Evolutionary conservation across 2,113 vertebrate genomes (phyloP).

Genomic region (Recurvirostra avosetta): DNA sequence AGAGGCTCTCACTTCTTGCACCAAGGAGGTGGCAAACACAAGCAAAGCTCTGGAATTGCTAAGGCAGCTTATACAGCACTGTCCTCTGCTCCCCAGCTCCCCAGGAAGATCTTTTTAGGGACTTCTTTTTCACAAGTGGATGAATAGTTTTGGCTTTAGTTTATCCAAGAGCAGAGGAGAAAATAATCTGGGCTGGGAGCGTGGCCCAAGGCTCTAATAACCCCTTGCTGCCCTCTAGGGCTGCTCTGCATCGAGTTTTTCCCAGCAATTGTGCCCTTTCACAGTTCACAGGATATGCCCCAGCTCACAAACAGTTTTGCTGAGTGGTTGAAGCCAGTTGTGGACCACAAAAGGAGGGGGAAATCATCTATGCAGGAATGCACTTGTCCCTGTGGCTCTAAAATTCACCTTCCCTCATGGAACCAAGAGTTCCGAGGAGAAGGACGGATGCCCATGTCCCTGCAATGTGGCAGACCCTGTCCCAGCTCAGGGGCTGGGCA

Average conservation of each 20-base stretch:
- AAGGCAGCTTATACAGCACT: not conserved
- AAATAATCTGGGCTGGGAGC: not conserved
- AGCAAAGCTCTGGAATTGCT: not conserved
- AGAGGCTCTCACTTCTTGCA: not conserved
- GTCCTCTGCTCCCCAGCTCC: not conserved
- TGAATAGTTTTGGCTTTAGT: not conserved
- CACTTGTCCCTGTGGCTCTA: not conserved
- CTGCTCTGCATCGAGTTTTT: not conserved
- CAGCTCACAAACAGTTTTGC: not conserved
- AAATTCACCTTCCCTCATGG: not conserved
- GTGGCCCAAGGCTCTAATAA: not conserved
- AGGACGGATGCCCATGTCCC: rapidly evolving
- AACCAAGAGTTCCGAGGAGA: not conserved
- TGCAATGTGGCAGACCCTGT: not conserved
- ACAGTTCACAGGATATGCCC: not conserved
- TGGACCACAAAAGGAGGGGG: not conserved
- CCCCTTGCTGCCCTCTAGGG: not conserved
- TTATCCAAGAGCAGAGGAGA: not conserved
- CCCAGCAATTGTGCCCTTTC: not conserved
- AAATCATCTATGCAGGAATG: not conserved
- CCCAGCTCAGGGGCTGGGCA: not conserved
- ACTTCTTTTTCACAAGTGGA: not conserved
- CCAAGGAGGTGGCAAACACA: not conserved
- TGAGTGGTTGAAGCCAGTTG: not conserved
- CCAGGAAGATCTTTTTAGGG: not conserved